Evolutionary conservation across 2,888 invertebrate genomes (phyloP), one percentile per base, ranked within the genome.

Genomic region (Aquatica leii): DNA sequence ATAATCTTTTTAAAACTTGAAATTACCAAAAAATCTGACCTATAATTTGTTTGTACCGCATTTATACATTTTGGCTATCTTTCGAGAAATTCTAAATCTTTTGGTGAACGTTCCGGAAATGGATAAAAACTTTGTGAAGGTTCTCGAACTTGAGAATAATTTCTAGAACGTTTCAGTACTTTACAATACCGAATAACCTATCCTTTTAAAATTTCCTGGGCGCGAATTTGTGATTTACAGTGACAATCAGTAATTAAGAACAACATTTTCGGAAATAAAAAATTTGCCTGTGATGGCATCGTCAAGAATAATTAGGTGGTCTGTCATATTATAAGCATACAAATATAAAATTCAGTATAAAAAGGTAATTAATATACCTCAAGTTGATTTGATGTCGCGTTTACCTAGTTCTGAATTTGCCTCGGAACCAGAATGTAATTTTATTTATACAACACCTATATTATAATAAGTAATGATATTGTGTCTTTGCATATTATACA

Each of bases 321-420:
- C 57, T 24, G 31, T 57, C n/a, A 49, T 49, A 12, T 46, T 49
- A 1, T 57, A 48, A 9, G 46, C 31, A 11, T 57, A 57, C 4
- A 49, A 49, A 8, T 55, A 55, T 43, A 14, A 41, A 14, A 12
- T 41, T 12, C 1, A 14, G 6, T 41, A 41, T 41, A 41, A 41
- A 14, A 41, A 15, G 14, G 41, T 12, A 6, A 41, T 1, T 11
- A 2, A 41, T 41, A 12, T 41, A 15, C 12, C 41, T 41, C 41
- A 41, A 3, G 14, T 14, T 14, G 41, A 14, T 14, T 5, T 14
- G 1, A 12, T 41, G 41, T 41, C 41, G 1, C n/a, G 41, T 12
- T 41, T 41, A 14, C 41, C 41, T 2, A 37, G 37, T 24, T 24
- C 24, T 24, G 24, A 24, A 24, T 6, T 37, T 37, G 37, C 12